phyloP scores from a whole-genome alignment of 2,113 vertebrate species.

The Gila orcuttii region DNA sequence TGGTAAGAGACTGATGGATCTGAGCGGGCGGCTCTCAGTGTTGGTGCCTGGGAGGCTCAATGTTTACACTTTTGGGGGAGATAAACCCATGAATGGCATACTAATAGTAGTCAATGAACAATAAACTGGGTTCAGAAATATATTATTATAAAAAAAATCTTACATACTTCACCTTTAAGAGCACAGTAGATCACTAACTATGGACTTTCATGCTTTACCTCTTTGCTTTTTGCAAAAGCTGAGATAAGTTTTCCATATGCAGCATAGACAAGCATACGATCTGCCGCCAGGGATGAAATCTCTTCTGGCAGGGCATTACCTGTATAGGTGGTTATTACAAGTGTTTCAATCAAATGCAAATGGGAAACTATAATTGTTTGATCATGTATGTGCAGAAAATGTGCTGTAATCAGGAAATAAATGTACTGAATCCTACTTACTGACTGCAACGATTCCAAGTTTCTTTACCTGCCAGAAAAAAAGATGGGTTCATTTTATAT shows the following conservation, averaged over 20 bases:
- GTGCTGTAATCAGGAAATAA: background rate
- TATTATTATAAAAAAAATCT: too few relatives aligned
- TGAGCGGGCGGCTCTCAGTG: too few relatives aligned
- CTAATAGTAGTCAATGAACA: too few relatives aligned
- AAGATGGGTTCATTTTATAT: background rate
- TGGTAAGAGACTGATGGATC: too few relatives aligned
- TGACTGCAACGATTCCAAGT: slow-evolving; percentile 91
- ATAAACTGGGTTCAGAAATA: too few relatives aligned
- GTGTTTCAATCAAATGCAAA: background rate
- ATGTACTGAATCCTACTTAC: slow-evolving; percentile 80
- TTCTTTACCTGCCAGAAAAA: slow-evolving; percentile 83
- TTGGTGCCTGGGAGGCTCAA: too few relatives aligned
- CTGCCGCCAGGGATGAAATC: slow-evolving; percentile 88
- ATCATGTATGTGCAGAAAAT: background rate
- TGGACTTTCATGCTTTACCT: slow-evolving; percentile 62
- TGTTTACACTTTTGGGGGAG: too few relatives aligned
- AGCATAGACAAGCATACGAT: slow-evolving; percentile 90
- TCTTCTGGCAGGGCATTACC: slow-evolving; percentile 90
- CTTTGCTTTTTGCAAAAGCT: slow-evolving; percentile 86
- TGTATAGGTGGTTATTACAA: slow-evolving; percentile 60
- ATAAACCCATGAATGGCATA: too few relatives aligned
- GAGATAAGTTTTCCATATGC: slow-evolving; percentile 79
- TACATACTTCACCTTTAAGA: background rate
- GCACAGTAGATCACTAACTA: background rate
- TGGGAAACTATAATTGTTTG: background rate